Conservation (phyloP, 2,113 vertebrate genomes). For the Oreocharis arfaki region DNA sequence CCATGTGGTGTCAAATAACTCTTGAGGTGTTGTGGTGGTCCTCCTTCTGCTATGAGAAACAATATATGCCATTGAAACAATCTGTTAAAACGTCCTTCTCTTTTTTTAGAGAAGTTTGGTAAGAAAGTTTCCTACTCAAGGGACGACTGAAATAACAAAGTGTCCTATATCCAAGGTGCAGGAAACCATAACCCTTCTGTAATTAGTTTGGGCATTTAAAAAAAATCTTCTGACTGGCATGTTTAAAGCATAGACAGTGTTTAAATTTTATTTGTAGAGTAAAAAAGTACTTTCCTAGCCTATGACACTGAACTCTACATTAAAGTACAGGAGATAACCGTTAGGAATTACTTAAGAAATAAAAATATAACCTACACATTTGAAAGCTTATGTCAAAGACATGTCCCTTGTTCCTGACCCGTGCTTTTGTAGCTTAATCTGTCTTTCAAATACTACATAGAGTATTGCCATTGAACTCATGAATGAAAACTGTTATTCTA, state of each 20-base stretch:
- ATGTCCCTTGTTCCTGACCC: background rate
- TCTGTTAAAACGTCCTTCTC: background rate
- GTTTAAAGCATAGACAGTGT: background rate
- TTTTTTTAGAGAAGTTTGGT: background rate
- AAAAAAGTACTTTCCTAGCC: background rate
- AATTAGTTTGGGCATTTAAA: background rate
- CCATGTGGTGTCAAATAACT: background rate
- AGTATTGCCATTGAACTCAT: background rate
- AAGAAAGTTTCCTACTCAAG: background rate
- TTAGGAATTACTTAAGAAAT: background rate
- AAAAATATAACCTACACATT: background rate
- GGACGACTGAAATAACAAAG: background rate
- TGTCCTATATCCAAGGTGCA: background rate
- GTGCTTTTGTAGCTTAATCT: background rate
- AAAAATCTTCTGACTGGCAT: background rate
- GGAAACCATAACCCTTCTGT: background rate
- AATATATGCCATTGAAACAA: background rate
- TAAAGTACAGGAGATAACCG: background rate
- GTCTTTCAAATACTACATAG: background rate
- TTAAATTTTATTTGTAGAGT: background rate
- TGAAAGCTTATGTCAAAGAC: background rate
- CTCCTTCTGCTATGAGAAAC: background rate
- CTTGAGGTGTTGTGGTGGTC: background rate
- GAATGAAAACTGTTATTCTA: background rate
- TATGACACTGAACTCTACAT: background rate